phyloP scores from a whole-genome alignment of 1,140 invertebrate genomes.

The Mesaphorura yosii region DNA sequence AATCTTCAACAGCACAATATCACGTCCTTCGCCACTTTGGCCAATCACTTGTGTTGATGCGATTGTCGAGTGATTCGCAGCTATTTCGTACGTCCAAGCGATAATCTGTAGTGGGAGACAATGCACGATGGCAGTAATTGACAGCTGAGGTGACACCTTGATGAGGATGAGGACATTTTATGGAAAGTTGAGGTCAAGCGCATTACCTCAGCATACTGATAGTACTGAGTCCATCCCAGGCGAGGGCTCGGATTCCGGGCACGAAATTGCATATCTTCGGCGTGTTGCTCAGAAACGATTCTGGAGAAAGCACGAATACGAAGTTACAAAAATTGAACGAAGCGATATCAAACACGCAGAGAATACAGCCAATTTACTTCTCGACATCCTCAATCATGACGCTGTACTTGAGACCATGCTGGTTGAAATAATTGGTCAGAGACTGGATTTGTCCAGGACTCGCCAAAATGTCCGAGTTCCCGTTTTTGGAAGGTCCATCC shows the following conservation, averaged over 20 bases:
- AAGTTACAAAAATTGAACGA: background rate
- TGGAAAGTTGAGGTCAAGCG: background rate
- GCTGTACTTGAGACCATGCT: background rate
- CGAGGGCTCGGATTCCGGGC: background rate
- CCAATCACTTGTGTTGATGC: constrained; percentile 3
- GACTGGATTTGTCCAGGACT: background rate
- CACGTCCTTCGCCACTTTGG: constrained; percentile 5
- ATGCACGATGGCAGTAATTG: no score
- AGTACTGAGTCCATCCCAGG: background rate
- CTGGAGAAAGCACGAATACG: background rate
- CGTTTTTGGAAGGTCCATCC: constrained; percentile 2
- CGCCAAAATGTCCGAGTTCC: constrained; percentile 17
- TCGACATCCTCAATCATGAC: background rate
- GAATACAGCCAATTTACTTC: background rate
- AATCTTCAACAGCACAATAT: constrained; percentile 13
- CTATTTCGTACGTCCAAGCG: constrained; percentile 9
- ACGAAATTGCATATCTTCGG: background rate
- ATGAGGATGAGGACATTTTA: background rate
- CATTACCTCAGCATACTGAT: constrained; percentile 3
- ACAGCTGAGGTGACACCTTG: constrained; percentile 14
- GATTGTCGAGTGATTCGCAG: background rate
- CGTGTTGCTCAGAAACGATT: background rate
- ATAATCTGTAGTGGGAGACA: no score
- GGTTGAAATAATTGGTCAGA: background rate
- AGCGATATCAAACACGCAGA: background rate